Evolutionary conservation across 2,888 invertebrate genomes (phyloP).

Genomic region (Arctia plantaginis): DNA sequence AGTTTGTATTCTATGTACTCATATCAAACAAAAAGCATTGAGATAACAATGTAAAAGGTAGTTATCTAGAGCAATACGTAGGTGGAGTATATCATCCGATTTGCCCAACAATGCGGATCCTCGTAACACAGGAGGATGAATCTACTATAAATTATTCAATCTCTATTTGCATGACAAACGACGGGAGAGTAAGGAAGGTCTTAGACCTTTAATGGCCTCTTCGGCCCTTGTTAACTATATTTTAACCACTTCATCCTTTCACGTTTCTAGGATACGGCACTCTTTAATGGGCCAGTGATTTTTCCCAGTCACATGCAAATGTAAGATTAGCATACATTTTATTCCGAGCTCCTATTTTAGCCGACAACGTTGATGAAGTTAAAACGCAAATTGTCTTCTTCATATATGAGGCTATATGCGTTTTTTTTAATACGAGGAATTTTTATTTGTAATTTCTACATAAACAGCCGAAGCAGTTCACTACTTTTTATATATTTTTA

Average conservation of each 20-base stretch:
- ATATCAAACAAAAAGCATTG: constrained; percentile 41
- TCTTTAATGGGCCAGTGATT: constrained; percentile 80
- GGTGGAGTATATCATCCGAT: constrained; percentile 60
- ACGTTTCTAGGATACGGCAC: constrained; percentile 64
- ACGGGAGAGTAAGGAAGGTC: constrained; percentile 71
- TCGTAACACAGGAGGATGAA: constrained; percentile 73
- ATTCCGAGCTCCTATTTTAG: constrained; percentile 62
- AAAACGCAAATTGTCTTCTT: constrained; percentile 62
- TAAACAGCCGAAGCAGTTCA: not conserved
- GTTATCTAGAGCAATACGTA: constrained; percentile 44
- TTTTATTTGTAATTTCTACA: not conserved
- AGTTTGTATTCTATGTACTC: constrained; percentile 1
- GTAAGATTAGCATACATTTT: constrained; percentile 78
- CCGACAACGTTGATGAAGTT: constrained; percentile 63
- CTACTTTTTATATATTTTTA: not conserved
- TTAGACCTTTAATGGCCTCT: constrained; percentile 78
- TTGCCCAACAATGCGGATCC: constrained; percentile 69
- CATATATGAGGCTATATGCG: constrained; percentile 26
- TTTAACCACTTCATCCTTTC: constrained; percentile 64
- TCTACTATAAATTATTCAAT: constrained; percentile 83
- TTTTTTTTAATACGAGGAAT: not conserved
- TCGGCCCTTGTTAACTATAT: constrained; percentile 65
- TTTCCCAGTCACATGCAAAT: constrained; percentile 82
- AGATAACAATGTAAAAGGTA: constrained; percentile 45
- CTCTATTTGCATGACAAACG: constrained; percentile 84